Evolutionary conservation across 1,140 invertebrate genomes (phyloP).

Genomic region (Drosophila triauraria): DNA sequence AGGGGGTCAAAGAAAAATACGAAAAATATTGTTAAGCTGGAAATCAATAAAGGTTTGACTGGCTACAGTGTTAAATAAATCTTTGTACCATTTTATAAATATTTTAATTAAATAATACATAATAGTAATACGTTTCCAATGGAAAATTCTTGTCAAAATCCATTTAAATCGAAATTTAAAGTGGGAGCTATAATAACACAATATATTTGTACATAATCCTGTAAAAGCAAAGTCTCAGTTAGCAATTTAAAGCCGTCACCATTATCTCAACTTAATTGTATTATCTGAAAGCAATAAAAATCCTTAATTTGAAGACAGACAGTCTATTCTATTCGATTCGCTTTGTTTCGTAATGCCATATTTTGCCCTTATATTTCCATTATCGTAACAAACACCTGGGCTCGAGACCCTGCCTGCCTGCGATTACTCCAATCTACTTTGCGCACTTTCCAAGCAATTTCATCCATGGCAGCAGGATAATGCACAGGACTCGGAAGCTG

Average conservation of each 20-base stretch:
- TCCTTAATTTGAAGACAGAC: background rate
- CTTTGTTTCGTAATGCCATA: slow-evolving; percentile 4
- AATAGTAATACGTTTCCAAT: too few relatives aligned
- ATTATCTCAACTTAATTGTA: background rate
- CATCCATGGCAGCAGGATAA: slow-evolving; percentile 56
- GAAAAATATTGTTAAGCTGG: background rate
- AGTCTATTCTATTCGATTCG: background rate
- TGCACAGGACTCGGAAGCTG: slow-evolving; percentile 5
- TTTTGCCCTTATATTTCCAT: slow-evolving; percentile 33
- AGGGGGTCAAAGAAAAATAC: background rate
- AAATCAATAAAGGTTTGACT: background rate
- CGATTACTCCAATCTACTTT: slow-evolving; percentile 69
- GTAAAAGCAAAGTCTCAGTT: background rate
- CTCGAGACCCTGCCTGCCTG: background rate
- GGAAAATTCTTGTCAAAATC: too few relatives aligned
- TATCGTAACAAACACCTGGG: slow-evolving; percentile 27
- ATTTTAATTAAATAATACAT: too few relatives aligned
- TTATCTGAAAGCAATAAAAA: background rate
- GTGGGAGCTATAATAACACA: too few relatives aligned
- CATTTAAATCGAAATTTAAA: too few relatives aligned
- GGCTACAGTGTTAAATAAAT: background rate
- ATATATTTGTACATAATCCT: too few relatives aligned
- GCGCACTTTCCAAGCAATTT: slow-evolving; percentile 79
- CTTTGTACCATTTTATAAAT: background rate
- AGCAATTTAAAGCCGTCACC: background rate